Evolutionary conservation across 1,140 invertebrate genomes (phyloP).

Genomic region (Oscheius sp.): DNA sequence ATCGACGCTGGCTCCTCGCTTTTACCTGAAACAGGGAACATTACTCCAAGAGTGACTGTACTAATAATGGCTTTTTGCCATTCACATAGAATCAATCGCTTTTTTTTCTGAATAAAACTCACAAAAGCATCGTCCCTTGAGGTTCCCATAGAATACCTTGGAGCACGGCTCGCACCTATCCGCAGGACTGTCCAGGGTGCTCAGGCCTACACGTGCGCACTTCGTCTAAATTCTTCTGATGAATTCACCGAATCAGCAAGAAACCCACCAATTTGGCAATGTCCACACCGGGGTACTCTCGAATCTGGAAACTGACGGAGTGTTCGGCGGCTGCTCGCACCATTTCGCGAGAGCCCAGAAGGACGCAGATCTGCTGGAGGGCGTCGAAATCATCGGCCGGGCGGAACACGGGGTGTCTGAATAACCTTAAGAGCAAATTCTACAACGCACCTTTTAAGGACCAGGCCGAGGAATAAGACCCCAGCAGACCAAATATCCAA

Average conservation of each 20-base stretch:
- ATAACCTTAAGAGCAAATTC: not conserved
- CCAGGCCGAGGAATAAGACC: constrained; percentile 71
- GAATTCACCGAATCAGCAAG: too few relatives aligned
- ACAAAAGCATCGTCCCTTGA: not conserved
- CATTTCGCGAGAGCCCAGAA: not conserved
- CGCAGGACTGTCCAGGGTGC: not conserved
- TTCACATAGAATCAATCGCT: not conserved
- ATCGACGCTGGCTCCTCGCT: too few relatives aligned
- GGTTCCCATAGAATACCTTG: not conserved
- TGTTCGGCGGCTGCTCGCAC: not conserved
- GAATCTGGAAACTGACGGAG: not conserved
- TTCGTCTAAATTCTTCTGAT: not conserved
- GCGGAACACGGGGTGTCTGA: not conserved
- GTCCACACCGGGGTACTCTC: not conserved
- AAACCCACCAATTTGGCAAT: constrained; percentile 1
- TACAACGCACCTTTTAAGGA: not conserved
- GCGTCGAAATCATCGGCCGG: not conserved
- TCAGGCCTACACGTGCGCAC: not conserved
- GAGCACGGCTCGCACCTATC: not conserved
- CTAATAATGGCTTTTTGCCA: too few relatives aligned
- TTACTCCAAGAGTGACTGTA: too few relatives aligned
- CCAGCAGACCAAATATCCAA: constrained; percentile 87
- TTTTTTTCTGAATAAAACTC: too few relatives aligned
- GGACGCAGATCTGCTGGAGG: not conserved
- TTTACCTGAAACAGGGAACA: too few relatives aligned